A percentile compares a stretch with the other conserved stretches of the same genome.
Evolutionary conservation across 1,140 invertebrate genomes (phyloP).

Genomic region (Drosophila varians): DNA sequence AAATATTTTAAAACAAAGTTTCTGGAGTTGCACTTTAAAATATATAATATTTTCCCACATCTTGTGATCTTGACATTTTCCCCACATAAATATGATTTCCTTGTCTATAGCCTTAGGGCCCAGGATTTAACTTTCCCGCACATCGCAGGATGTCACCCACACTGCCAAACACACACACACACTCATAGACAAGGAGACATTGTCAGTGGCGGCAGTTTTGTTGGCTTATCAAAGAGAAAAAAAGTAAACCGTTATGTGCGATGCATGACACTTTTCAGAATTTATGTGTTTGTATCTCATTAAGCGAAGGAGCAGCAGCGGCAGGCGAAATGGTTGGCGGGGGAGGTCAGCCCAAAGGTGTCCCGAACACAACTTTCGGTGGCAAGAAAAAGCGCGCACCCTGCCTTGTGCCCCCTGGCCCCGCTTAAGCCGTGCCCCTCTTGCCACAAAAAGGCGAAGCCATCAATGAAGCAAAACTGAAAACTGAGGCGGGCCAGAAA

Average conservation of each 20-base stretch:
- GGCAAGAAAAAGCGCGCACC: constrained; percentile 30
- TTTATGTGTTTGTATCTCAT: constrained; percentile 84
- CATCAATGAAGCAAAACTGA: constrained; percentile 61
- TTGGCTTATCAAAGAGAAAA: constrained; percentile 77
- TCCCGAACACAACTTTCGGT: constrained; percentile 31
- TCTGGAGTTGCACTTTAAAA: background rate
- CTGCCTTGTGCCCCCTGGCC: background rate
- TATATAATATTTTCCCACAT: background rate
- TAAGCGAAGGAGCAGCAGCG: constrained; percentile 51
- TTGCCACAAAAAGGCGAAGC: constrained; percentile 23
- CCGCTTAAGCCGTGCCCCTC: background rate
- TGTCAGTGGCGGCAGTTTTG: constrained; percentile 48
- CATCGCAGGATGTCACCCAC: constrained; percentile 1
- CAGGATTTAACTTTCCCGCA: background rate
- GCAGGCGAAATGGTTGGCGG: background rate
- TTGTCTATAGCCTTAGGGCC: constrained; percentile 26
- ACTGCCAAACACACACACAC: background rate
- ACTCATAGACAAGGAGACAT: background rate
- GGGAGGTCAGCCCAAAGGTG: constrained; percentile 25
- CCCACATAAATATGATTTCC: constrained; percentile 18
- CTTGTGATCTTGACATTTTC: constrained; percentile 10
- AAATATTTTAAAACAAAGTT: background rate
- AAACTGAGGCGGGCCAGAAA: constrained; percentile 39
- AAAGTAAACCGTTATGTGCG: constrained; percentile 72
- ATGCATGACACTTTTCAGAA: constrained; percentile 81